Conservation (phyloP, 2,797 vertebrate genomes). For the Coregonus sp. region DNA sequence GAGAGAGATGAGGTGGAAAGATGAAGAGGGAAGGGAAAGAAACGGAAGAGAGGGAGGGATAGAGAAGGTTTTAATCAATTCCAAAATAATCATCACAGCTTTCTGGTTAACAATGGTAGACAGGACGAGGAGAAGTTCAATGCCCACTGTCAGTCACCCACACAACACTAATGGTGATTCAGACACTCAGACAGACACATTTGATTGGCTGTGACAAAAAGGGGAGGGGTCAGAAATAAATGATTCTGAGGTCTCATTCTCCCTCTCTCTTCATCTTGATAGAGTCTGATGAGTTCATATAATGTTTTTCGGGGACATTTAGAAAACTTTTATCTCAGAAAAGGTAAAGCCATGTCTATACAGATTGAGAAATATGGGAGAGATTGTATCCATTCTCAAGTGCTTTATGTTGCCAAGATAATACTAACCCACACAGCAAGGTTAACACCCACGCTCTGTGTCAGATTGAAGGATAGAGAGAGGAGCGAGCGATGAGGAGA, state of each 20-base stretch:
- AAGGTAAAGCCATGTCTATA: neutral
- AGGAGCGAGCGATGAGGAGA: neutral
- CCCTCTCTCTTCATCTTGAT: neutral
- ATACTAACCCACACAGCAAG: neutral
- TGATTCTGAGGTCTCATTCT: neutral
- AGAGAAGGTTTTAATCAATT: constrained; percentile 18
- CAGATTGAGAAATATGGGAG: neutral
- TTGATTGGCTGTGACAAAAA: constrained; percentile 1
- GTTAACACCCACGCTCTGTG: neutral
- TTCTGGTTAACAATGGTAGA: neutral
- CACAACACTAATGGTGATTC: neutral
- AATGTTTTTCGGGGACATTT: neutral
- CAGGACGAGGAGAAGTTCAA: neutral
- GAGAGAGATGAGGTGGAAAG: constrained; percentile 1
- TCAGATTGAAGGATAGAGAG: neutral
- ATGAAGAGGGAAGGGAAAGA: neutral
- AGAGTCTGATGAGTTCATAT: neutral
- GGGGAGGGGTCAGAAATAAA: neutral
- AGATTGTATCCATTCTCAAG: neutral
- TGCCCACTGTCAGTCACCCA: neutral
- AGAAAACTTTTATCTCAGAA: neutral
- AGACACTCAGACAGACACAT: neutral
- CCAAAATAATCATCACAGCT: constrained; percentile 6
- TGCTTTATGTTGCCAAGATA: neutral
- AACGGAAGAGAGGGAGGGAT: neutral